Percentiles rank a stretch among this genome's conserved stretches.
These are phyloP conservation scores for Hydrophis major DNA, from an alignment of 2,797 vertebrate genomes.

Conservation along the genomic window DNA sequence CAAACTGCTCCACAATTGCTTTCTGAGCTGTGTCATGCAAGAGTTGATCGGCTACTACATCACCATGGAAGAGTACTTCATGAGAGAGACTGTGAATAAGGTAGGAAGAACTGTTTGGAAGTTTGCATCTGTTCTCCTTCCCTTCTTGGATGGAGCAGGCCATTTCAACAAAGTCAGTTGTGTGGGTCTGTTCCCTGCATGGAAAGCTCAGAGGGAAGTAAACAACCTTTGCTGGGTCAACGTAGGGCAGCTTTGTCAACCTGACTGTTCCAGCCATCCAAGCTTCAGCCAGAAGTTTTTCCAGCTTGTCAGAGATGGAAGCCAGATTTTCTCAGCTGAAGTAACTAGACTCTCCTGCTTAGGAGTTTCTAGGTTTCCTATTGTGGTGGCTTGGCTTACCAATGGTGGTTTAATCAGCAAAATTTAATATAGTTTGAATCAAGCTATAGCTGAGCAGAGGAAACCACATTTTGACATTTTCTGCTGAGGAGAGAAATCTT, in stretches of 20 bases:
- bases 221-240: background rate
- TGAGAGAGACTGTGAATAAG: conserved; percentile 98
- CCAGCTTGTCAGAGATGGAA: background rate
- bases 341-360: background rate
- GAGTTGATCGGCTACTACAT: conserved; percentile 96
- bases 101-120: conserved; percentile 61
- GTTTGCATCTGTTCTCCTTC: background rate
- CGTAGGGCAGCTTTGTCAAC: background rate
- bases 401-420: background rate
- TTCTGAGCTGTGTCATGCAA: conserved; percentile 91
- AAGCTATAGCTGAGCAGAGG: background rate
- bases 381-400: background rate
- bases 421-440: background rate
- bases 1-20: conserved; percentile 89
- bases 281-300: background rate
- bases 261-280: background rate
- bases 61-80: conserved; percentile 99
- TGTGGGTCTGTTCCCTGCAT: background rate
- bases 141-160: background rate
- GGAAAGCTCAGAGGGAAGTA: background rate
- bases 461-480: background rate
- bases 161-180: background rate
- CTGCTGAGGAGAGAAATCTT: background rate
- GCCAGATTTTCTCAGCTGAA: background rate
- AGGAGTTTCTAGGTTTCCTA: too few relatives aligned